Percentiles rank a stretch among this genome's conserved stretches.
phyloP scores from a whole-genome alignment of 2,797 vertebrate species.

The Staurois parvus region DNA sequence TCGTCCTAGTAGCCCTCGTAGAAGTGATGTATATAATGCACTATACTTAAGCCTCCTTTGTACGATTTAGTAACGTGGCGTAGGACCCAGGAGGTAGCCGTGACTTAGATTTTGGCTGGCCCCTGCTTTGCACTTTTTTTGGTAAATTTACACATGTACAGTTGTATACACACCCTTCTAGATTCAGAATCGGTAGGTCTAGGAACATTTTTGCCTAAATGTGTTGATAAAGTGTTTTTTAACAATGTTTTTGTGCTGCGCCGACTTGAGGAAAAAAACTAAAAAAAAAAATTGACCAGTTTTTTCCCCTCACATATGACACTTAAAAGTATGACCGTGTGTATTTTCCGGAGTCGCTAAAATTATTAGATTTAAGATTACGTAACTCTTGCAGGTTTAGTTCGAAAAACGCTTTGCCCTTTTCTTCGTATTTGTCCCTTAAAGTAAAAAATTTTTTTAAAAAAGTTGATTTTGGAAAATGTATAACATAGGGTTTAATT shows the following conservation, averaged over 20 bases:
- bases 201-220: not conserved
- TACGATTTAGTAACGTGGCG: constrained; percentile 8
- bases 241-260: not conserved
- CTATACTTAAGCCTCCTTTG: not conserved
- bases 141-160: constrained; percentile 16
- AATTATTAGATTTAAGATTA: too few species aligned
- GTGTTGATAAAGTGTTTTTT: not conserved
- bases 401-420: too few species aligned
- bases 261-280: not conserved
- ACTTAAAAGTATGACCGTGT: too few species aligned
- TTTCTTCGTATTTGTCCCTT: too few species aligned
- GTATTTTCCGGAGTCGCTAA: too few species aligned
- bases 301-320: not conserved
- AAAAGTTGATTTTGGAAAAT: too few species aligned
- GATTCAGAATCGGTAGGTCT: not conserved
- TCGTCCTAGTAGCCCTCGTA: not conserved
- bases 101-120: not conserved
- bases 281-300: not conserved
- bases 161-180: constrained; percentile 10
- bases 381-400: too few species aligned
- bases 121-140: constrained; percentile 35
- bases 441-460: too few species aligned
- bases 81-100: not conserved
- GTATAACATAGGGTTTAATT: too few species aligned
- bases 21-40: constrained; percentile 5